These are phyloP conservation scores for Apogon talboti DNA, from an alignment of 2,797 vertebrate genomes.

Conservation along the genomic window DNA sequence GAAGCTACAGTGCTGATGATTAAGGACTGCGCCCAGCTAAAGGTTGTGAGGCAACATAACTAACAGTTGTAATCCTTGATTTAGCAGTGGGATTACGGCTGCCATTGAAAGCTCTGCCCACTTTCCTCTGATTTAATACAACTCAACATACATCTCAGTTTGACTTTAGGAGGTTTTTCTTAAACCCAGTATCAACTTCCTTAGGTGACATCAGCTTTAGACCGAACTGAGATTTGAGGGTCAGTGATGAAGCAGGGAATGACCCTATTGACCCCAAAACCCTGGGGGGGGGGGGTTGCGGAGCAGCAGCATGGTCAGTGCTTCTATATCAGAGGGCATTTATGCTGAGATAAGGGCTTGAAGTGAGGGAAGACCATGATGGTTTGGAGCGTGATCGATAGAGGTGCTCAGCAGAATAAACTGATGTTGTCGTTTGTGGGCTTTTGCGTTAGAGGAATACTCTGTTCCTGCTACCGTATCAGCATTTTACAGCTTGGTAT, in stretches of 20 bases:
- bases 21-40: slow-evolving; percentile 13
- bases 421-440: slow-evolving; percentile 33
- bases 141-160: slow-evolving; percentile 35
- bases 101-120: slow-evolving; percentile 48
- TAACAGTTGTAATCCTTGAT: slow-evolving; percentile 60
- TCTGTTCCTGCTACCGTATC: slow-evolving; percentile 4
- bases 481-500: slow-evolving; percentile 21
- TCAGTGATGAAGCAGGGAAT: slow-evolving; percentile 39
- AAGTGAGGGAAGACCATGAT: slow-evolving; percentile 29
- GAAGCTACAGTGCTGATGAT: slow-evolving; percentile 8
- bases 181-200: slow-evolving; percentile 26
- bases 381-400: slow-evolving; percentile 62
- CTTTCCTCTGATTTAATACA: slow-evolving; percentile 21
- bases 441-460: slow-evolving; percentile 3
- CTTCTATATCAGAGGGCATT: slow-evolving; percentile 53
- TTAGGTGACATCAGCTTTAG: slow-evolving; percentile 2
- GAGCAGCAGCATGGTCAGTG: slow-evolving; percentile 15
- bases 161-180: slow-evolving; percentile 25
- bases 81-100: slow-evolving; percentile 58
- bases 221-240: slow-evolving; percentile 34
- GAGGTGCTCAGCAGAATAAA: slow-evolving; percentile 47
- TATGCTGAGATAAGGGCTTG: slow-evolving; percentile 67
- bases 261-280: slow-evolving; percentile 37
- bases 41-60: slow-evolving; percentile 30
- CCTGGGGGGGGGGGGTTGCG: slow-evolving; percentile 16